Evolutionary conservation across 2,797 vertebrate genomes (phyloP).

Genomic region (Manis javanica): DNA sequence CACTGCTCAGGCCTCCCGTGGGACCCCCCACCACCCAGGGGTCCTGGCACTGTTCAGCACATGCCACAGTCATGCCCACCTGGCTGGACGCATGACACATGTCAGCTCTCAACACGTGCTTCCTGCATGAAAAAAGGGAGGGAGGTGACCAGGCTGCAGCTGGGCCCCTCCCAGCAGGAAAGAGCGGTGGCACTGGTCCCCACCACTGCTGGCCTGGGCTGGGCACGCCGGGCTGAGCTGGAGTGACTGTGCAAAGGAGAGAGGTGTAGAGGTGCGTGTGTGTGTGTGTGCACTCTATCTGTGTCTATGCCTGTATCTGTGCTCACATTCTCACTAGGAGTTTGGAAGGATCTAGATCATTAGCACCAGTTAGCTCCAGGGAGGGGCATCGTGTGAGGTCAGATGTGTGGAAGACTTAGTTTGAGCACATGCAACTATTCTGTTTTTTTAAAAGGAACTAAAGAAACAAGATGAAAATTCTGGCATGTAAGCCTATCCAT

Average conservation of each 20-base stretch:
- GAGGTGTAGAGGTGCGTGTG: too few relatives aligned
- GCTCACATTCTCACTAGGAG: not conserved
- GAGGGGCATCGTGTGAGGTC: rapidly evolving
- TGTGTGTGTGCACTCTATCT: not conserved
- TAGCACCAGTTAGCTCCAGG: not conserved
- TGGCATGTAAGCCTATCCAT: not conserved
- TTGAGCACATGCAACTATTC: not conserved
- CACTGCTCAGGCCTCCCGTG: not conserved
- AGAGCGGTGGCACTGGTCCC: too few relatives aligned
- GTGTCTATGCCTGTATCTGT: not conserved
- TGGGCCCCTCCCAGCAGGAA: too few relatives aligned
- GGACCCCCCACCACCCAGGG: not conserved
- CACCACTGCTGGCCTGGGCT: too few relatives aligned
- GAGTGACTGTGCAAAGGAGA: too few relatives aligned
- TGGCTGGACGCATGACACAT: not conserved
- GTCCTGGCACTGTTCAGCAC: too few relatives aligned
- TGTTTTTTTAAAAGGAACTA: not conserved
- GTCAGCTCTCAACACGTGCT: not conserved
- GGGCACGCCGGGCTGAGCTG: too few relatives aligned
- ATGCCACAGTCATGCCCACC: too few relatives aligned
- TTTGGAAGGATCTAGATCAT: not conserved
- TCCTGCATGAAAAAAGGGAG: too few relatives aligned
- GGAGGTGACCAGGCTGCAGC: too few relatives aligned
- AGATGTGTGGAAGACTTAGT: rapidly evolving
- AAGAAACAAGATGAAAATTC: not conserved